Conservation (phyloP, 2,113 vertebrate genomes). For the human region GRCh38 chr2:11597001-11597500, state of each 20-base stretch:
- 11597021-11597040: too few species aligned
- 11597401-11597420: too few species aligned
- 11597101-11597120: not conserved
- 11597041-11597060: not conserved
- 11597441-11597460: not conserved
- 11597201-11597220: not conserved
- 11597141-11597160: not conserved
- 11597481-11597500: not conserved
- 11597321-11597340: not conserved
- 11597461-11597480: not conserved
- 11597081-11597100: not conserved
- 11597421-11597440: not conserved
- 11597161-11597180: rapidly evolving
- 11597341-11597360: not conserved
- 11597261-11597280: too few species aligned
- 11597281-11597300: too few species aligned
- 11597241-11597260: not conserved
- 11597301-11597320: rapidly evolving
- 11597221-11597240: not conserved
- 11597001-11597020: not conserved
- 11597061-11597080: not conserved
- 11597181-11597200: rapidly evolving
- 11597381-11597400: not conserved
- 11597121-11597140: rapidly evolving
- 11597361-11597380: rapidly evolving